phyloP scores from a whole-genome alignment of 2,113 vertebrate genomes.

The Tachysurus fulvidraco region DNA sequence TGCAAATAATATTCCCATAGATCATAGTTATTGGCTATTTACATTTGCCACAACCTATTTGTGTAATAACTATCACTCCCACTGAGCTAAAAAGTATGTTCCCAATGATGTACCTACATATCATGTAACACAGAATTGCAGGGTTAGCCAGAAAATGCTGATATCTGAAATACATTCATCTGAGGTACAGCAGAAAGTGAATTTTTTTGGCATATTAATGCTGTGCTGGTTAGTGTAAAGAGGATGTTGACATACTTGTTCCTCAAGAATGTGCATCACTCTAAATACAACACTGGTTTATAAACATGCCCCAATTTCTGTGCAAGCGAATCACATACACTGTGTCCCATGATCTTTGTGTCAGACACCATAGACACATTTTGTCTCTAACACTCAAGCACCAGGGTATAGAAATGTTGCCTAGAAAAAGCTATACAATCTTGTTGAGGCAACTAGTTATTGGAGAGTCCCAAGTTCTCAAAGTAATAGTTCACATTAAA shows the following conservation, averaged over 20 bases:
- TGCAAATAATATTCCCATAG: neutral
- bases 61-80: neutral
- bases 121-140: neutral
- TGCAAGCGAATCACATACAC: constrained; percentile 8
- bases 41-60: neutral
- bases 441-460: neutral
- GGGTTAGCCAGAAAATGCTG: neutral
- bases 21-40: neutral
- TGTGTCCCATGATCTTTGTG: neutral
- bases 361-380: neutral
- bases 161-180: neutral
- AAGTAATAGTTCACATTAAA: neutral
- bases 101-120: neutral
- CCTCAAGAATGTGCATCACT: neutral
- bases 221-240: neutral
- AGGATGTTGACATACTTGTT: neutral
- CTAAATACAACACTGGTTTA: constrained; percentile 33
- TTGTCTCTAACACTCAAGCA: too few relatives aligned
- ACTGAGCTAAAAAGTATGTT: neutral
- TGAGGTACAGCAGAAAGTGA: neutral
- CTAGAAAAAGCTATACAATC: constrained; percentile 11
- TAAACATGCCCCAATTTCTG: constrained; percentile 13
- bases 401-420: neutral
- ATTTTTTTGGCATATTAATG: neutral
- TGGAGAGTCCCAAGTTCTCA: neutral